Base-by-base conservation (phyloP, 2,797 vertebrate genomes). In the Myotis planiceps region DNA sequence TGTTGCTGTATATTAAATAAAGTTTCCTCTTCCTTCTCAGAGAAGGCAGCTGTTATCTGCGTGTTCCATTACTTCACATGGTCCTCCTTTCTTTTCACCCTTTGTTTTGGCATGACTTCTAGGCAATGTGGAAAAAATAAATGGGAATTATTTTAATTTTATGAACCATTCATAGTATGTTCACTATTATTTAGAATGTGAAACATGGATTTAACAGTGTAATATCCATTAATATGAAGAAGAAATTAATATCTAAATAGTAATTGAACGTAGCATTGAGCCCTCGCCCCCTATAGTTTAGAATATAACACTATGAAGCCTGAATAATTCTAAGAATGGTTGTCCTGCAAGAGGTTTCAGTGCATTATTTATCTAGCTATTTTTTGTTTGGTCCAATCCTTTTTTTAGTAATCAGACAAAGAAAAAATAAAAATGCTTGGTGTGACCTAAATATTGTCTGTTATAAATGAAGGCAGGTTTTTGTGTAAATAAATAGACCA, bases 401-500 rank as follows among this genome's bases (percentile, higher is more conserved):
- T 89, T 94, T 75, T 72, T 81, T 76, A 95, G 47, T 97, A 25
- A 15, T 83, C 97, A 29, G 71, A 92, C 27, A 97, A 97, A 96
- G 85, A 83, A 95, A 95, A 95, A 92, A 66, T 78, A 94, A 96
- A 96, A 96, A 95, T 96, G 68, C 68, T 95, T 89, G 92, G 95
- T 19, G 18, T 97, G 97, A 82, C 96, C 97, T 97, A 97, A 97
- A 97, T 97, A 97, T 92, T 97, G 91, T 96, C 93, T 96, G 55
- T 96, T 98, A 97, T 97, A 98, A 97, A 98, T 97, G 92, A 97
- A 96, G 92, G 69, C 75, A 94, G 39, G n/a, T 39, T 92, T 86
- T 90, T 92, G 63, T 84, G 47, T 92, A 97, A 95, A 94, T 51
- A 97, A 81, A 63, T 90, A 92, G 88, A 96, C 83, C 60, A 80